Percentiles rank a stretch among this genome's conserved stretches.
Conservation (phyloP, 2,888 invertebrate genomes). For the Imbricaverruca yamaguchii region DNA sequence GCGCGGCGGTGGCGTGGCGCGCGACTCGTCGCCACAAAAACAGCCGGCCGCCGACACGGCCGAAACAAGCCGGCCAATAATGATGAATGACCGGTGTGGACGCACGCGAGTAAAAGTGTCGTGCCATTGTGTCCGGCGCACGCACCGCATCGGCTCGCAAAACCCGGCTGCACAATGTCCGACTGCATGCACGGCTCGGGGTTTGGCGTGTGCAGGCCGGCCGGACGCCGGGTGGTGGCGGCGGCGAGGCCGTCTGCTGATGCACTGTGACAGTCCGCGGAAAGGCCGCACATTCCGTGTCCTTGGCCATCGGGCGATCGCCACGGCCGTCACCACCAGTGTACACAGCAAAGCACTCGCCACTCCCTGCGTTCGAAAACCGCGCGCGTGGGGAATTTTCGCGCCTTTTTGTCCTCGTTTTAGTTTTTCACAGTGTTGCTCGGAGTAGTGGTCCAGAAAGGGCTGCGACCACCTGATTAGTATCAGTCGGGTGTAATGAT, state of each 20-base stretch:
- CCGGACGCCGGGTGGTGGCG: background rate
- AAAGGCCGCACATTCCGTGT: background rate
- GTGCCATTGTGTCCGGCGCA: background rate
- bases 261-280: background rate
- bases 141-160: background rate
- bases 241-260: background rate
- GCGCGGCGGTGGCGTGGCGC: background rate
- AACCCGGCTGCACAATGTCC: background rate
- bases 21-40: background rate
- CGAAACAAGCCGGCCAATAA: too few species aligned
- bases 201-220: background rate
- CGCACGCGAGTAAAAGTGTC: background rate
- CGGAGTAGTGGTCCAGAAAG: too few species aligned
- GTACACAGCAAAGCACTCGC: too few species aligned
- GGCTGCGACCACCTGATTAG: too few species aligned
- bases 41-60: too few species aligned
- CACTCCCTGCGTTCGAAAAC: too few species aligned
- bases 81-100: background rate
- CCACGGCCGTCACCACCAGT: too few species aligned
- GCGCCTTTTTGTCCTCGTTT: too few species aligned
- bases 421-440: too few species aligned
- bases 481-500: too few species aligned
- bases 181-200: background rate
- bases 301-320: background rate
- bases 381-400: too few species aligned